Evolutionary conservation across 2,797 vertebrate genomes (phyloP).

Genomic region (Cirrhinus mrigala): DNA sequence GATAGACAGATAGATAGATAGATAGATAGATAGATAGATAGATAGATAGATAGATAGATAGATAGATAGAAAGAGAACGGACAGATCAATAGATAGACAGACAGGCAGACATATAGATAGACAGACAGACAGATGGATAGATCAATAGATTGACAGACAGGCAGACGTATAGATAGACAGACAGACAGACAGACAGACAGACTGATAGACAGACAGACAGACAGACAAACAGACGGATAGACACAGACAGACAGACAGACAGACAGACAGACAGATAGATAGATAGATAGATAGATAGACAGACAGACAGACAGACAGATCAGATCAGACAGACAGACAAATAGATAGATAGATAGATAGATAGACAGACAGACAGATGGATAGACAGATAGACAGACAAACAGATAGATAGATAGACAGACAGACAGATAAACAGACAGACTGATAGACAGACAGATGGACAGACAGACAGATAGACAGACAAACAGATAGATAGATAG

Average conservation of each 20-base stretch:
- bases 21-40: neutral
- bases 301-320: accelerated
- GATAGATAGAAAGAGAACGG: neutral
- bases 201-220: neutral
- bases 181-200: neutral
- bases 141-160: accelerated
- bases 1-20: neutral
- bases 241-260: neutral
- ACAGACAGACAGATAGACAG: neutral
- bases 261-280: neutral
- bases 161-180: neutral
- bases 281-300: neutral
- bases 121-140: neutral
- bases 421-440: neutral
- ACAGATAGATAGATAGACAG: neutral
- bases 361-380: accelerated
- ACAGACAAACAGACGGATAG: accelerated
- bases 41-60: neutral
- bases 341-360: neutral
- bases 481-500: neutral
- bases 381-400: neutral
- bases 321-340: neutral
- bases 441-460: constrained; percentile 5
- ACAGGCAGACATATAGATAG: accelerated
- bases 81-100: neutral